These are phyloP conservation scores for Silurus glanis DNA, from an alignment of 2,113 vertebrate genomes.

Conservation along the genomic window DNA sequence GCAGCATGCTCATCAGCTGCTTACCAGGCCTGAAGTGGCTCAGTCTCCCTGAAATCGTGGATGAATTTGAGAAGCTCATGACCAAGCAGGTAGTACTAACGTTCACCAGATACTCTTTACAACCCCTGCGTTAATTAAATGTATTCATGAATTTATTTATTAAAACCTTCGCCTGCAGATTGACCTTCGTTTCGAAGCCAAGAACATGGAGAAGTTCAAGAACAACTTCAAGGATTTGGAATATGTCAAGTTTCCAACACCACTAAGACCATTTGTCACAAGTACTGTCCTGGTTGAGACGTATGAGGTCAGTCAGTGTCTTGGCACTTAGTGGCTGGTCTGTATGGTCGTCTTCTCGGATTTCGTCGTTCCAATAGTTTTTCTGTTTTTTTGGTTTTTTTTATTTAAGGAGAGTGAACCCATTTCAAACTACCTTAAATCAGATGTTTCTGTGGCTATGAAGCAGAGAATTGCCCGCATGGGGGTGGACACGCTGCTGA, in stretches of 20 bases:
- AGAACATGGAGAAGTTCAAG: slow-evolving; percentile 86
- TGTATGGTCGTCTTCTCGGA: not conserved
- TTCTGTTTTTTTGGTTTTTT: not conserved
- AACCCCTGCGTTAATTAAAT: too few species aligned
- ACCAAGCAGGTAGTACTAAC: slow-evolving; percentile 80
- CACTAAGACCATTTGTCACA: slow-evolving; percentile 84
- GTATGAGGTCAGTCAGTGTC: slow-evolving; percentile 76
- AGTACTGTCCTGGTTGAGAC: slow-evolving; percentile 89
- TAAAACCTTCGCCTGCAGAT: slow-evolving; percentile 71
- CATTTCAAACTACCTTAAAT: slow-evolving; percentile 81
- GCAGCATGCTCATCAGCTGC: slow-evolving; percentile 79
- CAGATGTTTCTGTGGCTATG: slow-evolving; percentile 70
- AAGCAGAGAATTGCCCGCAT: slow-evolving; percentile 85
- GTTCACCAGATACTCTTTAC: not conserved
- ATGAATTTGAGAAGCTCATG: slow-evolving; percentile 97
- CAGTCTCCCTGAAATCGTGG: slow-evolving; percentile 86
- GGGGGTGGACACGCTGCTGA: slow-evolving; percentile 88
- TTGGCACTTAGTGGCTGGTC: too few species aligned
- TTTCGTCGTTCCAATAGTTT: not conserved
- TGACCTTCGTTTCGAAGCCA: slow-evolving; percentile 88
- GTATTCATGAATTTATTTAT: not conserved
- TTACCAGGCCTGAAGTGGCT: slow-evolving; percentile 93
- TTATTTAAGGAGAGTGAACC: slow-evolving; percentile 85
- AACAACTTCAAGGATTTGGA: slow-evolving; percentile 82
- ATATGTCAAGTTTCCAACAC: slow-evolving; percentile 89